phyloP scores from a whole-genome alignment of 1,140 invertebrate species.

The Aradophagus sp. region DNA sequence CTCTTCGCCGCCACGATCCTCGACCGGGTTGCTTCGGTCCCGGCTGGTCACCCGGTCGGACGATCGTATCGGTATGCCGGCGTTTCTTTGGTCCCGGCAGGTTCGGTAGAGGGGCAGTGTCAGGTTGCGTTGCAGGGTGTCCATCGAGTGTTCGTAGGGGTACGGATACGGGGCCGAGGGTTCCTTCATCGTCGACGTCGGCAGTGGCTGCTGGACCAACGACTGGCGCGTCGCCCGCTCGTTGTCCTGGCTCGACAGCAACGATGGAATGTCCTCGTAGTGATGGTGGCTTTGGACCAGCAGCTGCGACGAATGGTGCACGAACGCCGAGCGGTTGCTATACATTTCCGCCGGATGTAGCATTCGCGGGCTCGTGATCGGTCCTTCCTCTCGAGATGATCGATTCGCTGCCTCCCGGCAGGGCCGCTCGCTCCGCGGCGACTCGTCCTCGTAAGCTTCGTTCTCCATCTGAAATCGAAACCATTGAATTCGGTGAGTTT shows the following conservation, averaged over 20 bases:
- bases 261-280: constrained; percentile 67
- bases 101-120: constrained; percentile 61
- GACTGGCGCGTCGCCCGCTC: constrained; percentile 14
- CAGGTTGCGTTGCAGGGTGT: constrained; percentile 60
- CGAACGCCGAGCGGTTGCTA: constrained; percentile 26
- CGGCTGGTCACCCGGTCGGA: constrained; percentile 64
- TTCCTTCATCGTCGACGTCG: constrained; percentile 10
- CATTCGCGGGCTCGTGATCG: constrained; percentile 25
- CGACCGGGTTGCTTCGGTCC: constrained; percentile 43
- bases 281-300: constrained; percentile 59
- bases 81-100: constrained; percentile 48
- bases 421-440: constrained; percentile 29
- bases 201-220: constrained; percentile 2
- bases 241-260: constrained; percentile 2
- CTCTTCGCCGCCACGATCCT: constrained; percentile 5
- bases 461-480: constrained; percentile 68
- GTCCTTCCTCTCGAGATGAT: constrained; percentile 8
- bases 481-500: too few species aligned
- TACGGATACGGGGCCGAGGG: constrained; percentile 19
- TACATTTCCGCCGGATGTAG: constrained; percentile 35
- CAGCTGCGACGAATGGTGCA: constrained; percentile 10
- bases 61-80: constrained; percentile 46
- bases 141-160: constrained; percentile 25
- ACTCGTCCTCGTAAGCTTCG: constrained; percentile 68
- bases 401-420: constrained; percentile 10